These are phyloP conservation scores for Leptinotarsa rubiginosa DNA, from an alignment of 2,888 invertebrate genomes.

Conservation along the genomic window DNA sequence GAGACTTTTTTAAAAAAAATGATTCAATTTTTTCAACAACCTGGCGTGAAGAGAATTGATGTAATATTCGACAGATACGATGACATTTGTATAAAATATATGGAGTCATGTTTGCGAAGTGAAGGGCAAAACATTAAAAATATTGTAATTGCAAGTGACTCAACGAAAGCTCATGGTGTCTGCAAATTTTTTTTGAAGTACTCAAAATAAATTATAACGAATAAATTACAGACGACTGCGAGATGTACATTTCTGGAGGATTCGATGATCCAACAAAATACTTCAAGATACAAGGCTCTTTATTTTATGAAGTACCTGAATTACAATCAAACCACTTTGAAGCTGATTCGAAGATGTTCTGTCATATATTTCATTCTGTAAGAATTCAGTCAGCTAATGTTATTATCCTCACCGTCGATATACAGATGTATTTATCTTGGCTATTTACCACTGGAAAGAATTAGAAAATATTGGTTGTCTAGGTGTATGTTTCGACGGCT, in stretches of 20 bases:
- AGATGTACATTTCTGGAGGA: constrained; percentile 18
- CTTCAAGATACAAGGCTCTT: constrained; percentile 48
- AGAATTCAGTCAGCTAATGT: constrained; percentile 38
- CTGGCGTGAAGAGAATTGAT: constrained; percentile 31
- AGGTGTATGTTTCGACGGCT: constrained; percentile 20
- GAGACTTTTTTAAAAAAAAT: constrained; percentile 46
- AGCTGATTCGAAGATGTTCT: constrained; percentile 43
- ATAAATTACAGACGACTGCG: constrained; percentile 20
- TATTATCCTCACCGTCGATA: constrained; percentile 41
- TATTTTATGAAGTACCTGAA: constrained; percentile 48
- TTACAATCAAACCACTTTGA: constrained; percentile 52
- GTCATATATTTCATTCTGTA: constrained; percentile 51
- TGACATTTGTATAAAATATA: constrained; percentile 22
- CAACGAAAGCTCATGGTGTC: constrained; percentile 46
- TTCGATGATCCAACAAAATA: constrained; percentile 41
- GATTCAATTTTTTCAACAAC: constrained; percentile 32
- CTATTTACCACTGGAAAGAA: no score
- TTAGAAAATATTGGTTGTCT: constrained; percentile 23
- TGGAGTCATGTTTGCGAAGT: constrained; percentile 49
- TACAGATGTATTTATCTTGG: no score
- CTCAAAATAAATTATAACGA: constrained; percentile 47
- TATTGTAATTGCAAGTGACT: constrained; percentile 44
- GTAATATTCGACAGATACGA: constrained; percentile 46
- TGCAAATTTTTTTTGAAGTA: constrained; percentile 46
- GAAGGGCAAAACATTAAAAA: constrained; percentile 49